Evolutionary conservation across 2,888 invertebrate species (phyloP), one percentile per base, ranked within the genome.

Genomic region (Eristalis intricaria): DNA sequence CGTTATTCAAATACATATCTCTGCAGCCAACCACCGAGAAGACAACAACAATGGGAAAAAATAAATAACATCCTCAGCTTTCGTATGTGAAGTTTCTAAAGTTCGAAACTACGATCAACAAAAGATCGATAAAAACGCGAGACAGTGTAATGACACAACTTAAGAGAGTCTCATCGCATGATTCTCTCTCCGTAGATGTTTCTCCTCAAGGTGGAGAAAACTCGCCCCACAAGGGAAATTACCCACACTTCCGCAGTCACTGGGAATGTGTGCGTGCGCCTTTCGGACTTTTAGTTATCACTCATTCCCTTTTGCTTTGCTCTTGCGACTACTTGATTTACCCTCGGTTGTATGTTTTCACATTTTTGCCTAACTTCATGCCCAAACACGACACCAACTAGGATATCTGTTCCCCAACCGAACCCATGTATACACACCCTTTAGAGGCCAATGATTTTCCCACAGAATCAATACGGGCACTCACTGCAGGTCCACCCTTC

Each of bases 361-460:
- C 86, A 69, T 50, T 76, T 71, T 69, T 26, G 40, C 29, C 7
- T 8, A 50, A 50, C 50, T 19, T 50, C 50, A 19, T 50, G 8
- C 50, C 19, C 50, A 50, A 50, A 50, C 50, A 38, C 32, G 19
- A n/a, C 43, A 50, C 19, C 5, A 43, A 50, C 50, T 50, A 50
- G 50, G 50, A 50, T 19, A n/a, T 50, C 5, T 1, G 50, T 50
- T 19, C 19, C 50, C 50, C 50, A 50, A 50, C 50, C 8, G 8
- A 50, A 19, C 50, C 26, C 35, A 78, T 78, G 50, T 79, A 91
- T 93, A 93, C 92, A 92, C 94, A 96, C 96, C 96, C 96, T 94
- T 95, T 95, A 38, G 95, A 94, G 89, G 95, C 95, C 90, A 96
- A 93, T 66, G 96, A 95, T 92, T 95, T 94, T 68, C 95, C 95